phyloP scores from a whole-genome alignment of 2,888 invertebrate genomes.

The Sesia bembeciformis region DNA sequence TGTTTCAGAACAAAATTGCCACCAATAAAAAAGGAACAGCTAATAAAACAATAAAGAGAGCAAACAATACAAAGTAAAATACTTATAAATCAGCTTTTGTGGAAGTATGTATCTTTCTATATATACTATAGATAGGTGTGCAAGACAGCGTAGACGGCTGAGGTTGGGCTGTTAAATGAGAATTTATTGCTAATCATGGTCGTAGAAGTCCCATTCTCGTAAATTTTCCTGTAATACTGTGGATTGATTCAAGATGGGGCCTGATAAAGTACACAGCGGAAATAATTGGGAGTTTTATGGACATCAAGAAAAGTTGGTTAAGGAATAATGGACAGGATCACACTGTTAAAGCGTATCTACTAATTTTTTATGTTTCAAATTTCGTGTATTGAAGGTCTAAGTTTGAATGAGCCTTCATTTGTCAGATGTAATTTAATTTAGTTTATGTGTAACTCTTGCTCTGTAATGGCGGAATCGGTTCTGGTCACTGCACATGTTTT shows the following conservation, averaged over 20 bases:
- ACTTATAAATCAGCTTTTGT: constrained; percentile 48
- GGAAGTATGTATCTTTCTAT: constrained; percentile 29
- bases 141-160: constrained; percentile 33
- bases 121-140: background rate
- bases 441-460: constrained; percentile 16
- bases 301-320: constrained; percentile 19
- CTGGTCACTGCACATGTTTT: constrained; percentile 39
- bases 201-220: constrained; percentile 50
- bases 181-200: constrained; percentile 62
- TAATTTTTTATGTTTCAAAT: background rate
- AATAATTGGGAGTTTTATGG: constrained; percentile 59
- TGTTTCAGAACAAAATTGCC: constrained; percentile 19
- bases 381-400: constrained; percentile 15
- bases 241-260: constrained; percentile 52
- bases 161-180: constrained; percentile 45
- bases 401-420: constrained; percentile 15
- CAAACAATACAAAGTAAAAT: constrained; percentile 35
- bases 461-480: constrained; percentile 27
- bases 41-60: constrained; percentile 36
- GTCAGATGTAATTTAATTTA: constrained; percentile 14
- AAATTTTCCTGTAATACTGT: constrained; percentile 63
- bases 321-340: background rate
- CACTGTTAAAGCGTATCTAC: background rate
- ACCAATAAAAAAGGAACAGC: constrained; percentile 21
- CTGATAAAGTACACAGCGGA: constrained; percentile 50